These are phyloP conservation scores for Colletes gigas DNA, from an alignment of 1,140 invertebrate species.

Conservation along the genomic window DNA sequence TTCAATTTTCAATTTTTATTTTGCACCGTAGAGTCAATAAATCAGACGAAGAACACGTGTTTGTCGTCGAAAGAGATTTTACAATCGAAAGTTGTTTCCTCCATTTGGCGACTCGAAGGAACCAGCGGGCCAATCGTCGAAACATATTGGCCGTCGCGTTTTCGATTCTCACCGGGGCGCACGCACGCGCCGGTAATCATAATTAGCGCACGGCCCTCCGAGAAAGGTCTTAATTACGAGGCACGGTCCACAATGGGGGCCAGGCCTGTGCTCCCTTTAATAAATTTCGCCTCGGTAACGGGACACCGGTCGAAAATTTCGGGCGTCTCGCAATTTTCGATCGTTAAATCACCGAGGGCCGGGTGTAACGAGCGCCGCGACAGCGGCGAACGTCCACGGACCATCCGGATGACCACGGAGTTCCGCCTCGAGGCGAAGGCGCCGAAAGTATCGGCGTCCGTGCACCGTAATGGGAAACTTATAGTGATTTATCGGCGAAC, in stretches of 20 bases:
- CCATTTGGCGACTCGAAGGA: too few relatives aligned
- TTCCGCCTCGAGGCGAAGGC: conserved; percentile 2
- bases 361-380: conserved; percentile 40
- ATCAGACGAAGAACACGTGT: too few relatives aligned
- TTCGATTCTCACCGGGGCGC: conserved; percentile 1
- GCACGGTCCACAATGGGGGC: conserved; percentile 50
- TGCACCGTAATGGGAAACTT: conserved; percentile 23
- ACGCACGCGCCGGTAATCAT: conserved; percentile 54
- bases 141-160: background rate
- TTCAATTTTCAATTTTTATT: too few relatives aligned
- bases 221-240: conserved; percentile 68
- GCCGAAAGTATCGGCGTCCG: background rate
- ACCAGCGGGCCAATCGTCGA: too few relatives aligned
- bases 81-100: too few relatives aligned
- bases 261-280: conserved; percentile 27
- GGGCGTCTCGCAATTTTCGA: conserved; percentile 51
- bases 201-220: conserved; percentile 55
- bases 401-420: background rate
- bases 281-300: conserved; percentile 58
- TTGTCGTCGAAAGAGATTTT: too few relatives aligned
- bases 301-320: conserved; percentile 42
- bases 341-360: conserved; percentile 45
- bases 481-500: conserved; percentile 29
- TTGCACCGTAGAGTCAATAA: too few relatives aligned
- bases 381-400: background rate